Conservation (phyloP, 2,113 vertebrate species). For the Xiphophorus maculatus region DNA sequence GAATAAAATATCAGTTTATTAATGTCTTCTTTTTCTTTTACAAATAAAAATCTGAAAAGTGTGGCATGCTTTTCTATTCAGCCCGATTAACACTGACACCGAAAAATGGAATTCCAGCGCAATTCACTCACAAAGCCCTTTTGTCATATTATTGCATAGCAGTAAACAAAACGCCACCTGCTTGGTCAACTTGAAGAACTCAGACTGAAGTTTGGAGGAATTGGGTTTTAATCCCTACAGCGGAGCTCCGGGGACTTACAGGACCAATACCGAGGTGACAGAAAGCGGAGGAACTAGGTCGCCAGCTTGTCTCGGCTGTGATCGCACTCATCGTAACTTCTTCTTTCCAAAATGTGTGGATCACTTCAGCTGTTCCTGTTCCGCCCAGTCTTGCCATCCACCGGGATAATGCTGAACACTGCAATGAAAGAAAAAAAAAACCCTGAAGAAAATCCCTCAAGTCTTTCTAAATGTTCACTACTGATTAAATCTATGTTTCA, state of each 20-base stretch:
- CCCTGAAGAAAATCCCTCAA: not conserved
- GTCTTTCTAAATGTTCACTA: not conserved
- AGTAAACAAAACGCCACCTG: not conserved
- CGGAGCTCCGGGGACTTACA: not conserved
- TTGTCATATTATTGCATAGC: not conserved
- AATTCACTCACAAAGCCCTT: not conserved
- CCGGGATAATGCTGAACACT: constrained; percentile 88
- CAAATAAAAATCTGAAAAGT: not conserved
- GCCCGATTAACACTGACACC: not conserved
- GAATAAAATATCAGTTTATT: not conserved
- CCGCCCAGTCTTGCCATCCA: constrained; percentile 91
- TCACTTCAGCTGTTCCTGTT: constrained; percentile 77
- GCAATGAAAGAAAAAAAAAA: constrained; percentile 45
- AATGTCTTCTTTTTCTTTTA: not conserved
- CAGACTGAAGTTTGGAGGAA: not conserved
- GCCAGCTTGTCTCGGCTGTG: not conserved
- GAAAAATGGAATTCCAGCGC: not conserved
- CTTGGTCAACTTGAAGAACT: not conserved
- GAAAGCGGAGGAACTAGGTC: not conserved
- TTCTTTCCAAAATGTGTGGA: constrained; percentile 47
- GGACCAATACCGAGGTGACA: not conserved
- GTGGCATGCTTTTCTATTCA: not conserved
- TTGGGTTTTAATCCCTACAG: not conserved
- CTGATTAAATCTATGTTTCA: not conserved
- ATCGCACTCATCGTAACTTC: not conserved